A percentile compares a stretch with the other conserved stretches of the same genome.
phyloP scores from a whole-genome alignment of 2,113 vertebrate genomes.

The Chionis minor region DNA sequence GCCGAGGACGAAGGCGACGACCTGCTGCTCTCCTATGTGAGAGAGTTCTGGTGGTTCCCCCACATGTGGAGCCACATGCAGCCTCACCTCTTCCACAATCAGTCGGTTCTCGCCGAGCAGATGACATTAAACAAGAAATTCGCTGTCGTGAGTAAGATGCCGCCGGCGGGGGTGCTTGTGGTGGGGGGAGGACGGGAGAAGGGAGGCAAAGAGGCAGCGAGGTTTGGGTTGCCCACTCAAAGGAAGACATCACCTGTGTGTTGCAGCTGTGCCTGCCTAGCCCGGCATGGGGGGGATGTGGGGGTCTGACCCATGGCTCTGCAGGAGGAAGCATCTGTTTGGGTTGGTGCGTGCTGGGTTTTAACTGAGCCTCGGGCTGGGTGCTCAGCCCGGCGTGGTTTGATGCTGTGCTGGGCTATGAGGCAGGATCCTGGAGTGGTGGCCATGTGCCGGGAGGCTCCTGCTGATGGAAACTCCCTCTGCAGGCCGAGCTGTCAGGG shows the following conservation, averaged over 20 bases:
- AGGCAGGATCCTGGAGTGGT: neutral
- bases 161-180: neutral
- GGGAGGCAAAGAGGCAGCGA: neutral
- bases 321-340: too few relatives aligned
- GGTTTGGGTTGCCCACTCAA: neutral
- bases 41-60: conserved; percentile 99
- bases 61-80: conserved; percentile 99
- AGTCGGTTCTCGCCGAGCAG: conserved; percentile 94
- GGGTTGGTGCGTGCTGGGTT: neutral
- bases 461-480: neutral
- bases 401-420: neutral
- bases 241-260: neutral
- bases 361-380: neutral
- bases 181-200: neutral
- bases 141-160: conserved; percentile 88
- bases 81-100: conserved; percentile 98
- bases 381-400: neutral
- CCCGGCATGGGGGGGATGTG: fast-evolving
- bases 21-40: conserved; percentile 90
- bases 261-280: fast-evolving
- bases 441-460: neutral
- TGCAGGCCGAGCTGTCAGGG: neutral
- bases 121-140: conserved; percentile 98
- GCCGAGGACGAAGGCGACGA: conserved; percentile 94
- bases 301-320: neutral